Percentiles rank a stretch among this genome's conserved stretches.
Evolutionary conservation across 2,888 invertebrate species (phyloP).

Genomic region (Eurytoma adleriae): DNA sequence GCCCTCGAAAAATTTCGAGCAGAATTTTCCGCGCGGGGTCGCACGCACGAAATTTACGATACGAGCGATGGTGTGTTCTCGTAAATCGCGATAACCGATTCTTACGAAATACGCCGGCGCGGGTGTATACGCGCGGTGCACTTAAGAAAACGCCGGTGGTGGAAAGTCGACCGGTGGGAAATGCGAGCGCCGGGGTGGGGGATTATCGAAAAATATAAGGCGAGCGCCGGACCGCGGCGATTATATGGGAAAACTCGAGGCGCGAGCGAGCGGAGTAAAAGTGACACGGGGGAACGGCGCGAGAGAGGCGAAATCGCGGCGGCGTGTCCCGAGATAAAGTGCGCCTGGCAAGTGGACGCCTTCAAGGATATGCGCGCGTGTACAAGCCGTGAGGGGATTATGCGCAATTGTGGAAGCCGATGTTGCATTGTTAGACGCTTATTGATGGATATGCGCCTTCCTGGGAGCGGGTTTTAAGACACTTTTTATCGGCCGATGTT

Average conservation of each 20-base stretch:
- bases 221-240: neutral
- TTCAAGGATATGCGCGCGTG: neutral
- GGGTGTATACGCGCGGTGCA: neutral
- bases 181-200: neutral
- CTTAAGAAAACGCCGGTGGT: too few relatives aligned
- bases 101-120: conserved; percentile 7
- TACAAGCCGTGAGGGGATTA: neutral
- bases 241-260: conserved; percentile 18
- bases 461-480: too few relatives aligned
- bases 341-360: neutral
- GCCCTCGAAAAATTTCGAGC: neutral
- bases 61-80: conserved; percentile 32
- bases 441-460: neutral
- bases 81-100: conserved; percentile 15
- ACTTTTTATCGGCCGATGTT: too few relatives aligned
- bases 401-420: neutral
- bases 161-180: too few relatives aligned
- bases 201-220: neutral
- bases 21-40: neutral
- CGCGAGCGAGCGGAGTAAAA: conserved; percentile 22
- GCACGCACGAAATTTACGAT: neutral
- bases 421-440: neutral
- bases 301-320: neutral
- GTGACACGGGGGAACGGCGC: conserved; percentile 21
- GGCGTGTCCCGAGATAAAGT: too few relatives aligned